phyloP scores from a whole-genome alignment of 2,888 invertebrate species.

The Leptinotarsa juncta region DNA sequence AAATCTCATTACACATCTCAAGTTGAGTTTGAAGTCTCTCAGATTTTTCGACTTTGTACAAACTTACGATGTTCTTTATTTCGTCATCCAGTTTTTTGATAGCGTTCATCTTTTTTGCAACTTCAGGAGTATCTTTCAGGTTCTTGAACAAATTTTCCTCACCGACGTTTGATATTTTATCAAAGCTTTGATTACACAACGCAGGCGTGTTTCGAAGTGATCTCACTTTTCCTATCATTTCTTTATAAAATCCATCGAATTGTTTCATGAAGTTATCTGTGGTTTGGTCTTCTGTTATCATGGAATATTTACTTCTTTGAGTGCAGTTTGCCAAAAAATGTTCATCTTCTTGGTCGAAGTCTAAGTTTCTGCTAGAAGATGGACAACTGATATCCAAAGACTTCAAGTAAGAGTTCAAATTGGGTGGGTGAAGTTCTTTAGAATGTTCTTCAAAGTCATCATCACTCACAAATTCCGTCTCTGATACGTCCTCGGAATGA shows the following conservation, averaged over 20 bases:
- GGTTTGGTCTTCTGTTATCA: conserved; percentile 36
- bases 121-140: conserved; percentile 47
- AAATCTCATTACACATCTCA: conserved; percentile 47
- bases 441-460: conserved; percentile 18
- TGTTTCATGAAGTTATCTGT: conserved; percentile 39
- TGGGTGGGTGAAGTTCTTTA: conserved; percentile 9
- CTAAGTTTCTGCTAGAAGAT: conserved; percentile 13
- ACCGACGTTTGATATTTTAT: conserved; percentile 25
- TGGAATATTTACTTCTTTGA: conserved; percentile 14
- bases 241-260: conserved; percentile 45
- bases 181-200: conserved; percentile 32
- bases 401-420: not conserved
- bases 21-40: conserved; percentile 45
- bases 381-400: conserved; percentile 27
- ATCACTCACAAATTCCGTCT: not conserved
- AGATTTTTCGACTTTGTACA: conserved; percentile 45
- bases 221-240: conserved; percentile 49
- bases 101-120: conserved; percentile 44
- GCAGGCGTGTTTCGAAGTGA: conserved; percentile 42
- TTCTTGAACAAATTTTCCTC: conserved; percentile 44
- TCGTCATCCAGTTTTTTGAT: conserved; percentile 47
- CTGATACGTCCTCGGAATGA: conserved; percentile 1
- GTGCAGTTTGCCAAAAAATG: not conserved
- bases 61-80: conserved; percentile 44
- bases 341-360: not conserved